phyloP scores from a whole-genome alignment of 1,140 invertebrate species.

The Pemphigus obesinymphae region DNA sequence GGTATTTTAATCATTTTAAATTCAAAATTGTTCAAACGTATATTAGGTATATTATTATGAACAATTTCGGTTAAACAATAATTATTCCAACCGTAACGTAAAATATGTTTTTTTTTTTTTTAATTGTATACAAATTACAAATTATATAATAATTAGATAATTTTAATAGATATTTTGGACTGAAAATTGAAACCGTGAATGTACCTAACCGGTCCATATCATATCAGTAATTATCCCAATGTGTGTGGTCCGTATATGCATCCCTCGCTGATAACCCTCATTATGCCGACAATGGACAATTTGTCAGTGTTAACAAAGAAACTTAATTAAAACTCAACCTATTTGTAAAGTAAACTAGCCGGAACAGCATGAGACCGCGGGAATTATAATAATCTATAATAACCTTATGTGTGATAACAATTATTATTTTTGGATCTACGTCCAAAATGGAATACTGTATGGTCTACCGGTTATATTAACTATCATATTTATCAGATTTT shows the following conservation, averaged over 20 bases:
- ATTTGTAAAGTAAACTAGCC: neutral
- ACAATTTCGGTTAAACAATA: too few relatives aligned
- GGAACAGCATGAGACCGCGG: neutral
- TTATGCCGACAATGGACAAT: neutral
- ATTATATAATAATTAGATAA: neutral
- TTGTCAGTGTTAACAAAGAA: neutral
- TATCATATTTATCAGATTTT: neutral
- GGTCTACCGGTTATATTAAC: neutral
- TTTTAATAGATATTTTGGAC: neutral
- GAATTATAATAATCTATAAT: too few relatives aligned
- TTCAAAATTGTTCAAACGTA: too few relatives aligned
- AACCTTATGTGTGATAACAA: neutral
- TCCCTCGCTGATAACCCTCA: neutral
- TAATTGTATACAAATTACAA: too few relatives aligned
- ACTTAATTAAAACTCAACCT: neutral
- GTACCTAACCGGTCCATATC: neutral
- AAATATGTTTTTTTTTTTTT: too few relatives aligned
- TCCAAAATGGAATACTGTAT: neutral
- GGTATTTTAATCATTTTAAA: too few relatives aligned
- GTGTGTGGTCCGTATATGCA: neutral
- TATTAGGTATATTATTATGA: too few relatives aligned
- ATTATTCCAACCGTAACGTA: too few relatives aligned
- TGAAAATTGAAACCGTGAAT: neutral
- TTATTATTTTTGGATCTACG: neutral
- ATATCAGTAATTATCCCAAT: neutral